Evolutionary conservation across 2,113 vertebrate species (phyloP).

Genomic region (Ardeotis arabs): DNA sequence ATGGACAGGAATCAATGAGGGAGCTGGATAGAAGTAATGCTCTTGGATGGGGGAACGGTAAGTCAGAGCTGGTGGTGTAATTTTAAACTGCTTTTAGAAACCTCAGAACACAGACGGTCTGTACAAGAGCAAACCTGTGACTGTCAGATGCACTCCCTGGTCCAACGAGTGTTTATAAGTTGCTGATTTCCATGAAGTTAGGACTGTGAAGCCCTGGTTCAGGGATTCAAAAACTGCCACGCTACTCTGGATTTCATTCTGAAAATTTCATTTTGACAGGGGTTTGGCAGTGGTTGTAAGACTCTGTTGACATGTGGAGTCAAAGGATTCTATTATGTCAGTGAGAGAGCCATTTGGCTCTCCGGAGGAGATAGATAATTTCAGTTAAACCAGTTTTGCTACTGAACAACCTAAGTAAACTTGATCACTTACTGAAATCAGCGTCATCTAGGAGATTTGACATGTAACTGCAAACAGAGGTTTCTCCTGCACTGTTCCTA

Average conservation of each 20-base stretch:
- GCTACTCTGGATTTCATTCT: not conserved
- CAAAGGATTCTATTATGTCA: not conserved
- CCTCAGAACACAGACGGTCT: not conserved
- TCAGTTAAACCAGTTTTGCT: not conserved
- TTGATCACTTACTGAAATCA: not conserved
- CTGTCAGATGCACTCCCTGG: not conserved
- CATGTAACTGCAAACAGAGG: not conserved
- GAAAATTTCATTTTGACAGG: not conserved
- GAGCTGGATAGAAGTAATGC: not conserved
- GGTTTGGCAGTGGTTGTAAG: not conserved
- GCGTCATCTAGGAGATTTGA: not conserved
- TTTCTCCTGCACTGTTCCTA: not conserved
- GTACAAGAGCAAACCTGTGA: not conserved
- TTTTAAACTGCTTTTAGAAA: not conserved
- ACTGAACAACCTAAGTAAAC: not conserved
- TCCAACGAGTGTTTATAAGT: not conserved
- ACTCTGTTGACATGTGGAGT: not conserved
- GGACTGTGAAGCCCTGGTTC: not conserved
- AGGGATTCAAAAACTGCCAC: not conserved
- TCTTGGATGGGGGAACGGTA: not conserved
- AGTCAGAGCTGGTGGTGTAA: not conserved
- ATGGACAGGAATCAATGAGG: not conserved
- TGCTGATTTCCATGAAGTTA: not conserved
- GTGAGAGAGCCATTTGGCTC: not conserved
- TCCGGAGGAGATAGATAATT: not conserved